Conservation (phyloP, 2,888 invertebrate genomes). For the Cetonia aurata region DNA sequence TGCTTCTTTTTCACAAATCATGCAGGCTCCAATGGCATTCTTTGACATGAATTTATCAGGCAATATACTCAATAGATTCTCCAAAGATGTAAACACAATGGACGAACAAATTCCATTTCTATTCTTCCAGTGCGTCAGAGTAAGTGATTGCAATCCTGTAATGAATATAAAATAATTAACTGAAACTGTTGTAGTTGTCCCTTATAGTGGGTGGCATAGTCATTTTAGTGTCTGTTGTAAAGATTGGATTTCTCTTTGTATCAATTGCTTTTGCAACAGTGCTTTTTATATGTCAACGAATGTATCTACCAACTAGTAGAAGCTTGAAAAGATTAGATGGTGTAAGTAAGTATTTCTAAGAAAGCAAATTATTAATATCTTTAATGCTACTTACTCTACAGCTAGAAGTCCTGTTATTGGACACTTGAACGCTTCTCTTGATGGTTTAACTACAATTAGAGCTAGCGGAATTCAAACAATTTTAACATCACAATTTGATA, state of each 20-base stretch:
- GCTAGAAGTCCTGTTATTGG: constrained; percentile 63
- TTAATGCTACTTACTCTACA: constrained; percentile 44
- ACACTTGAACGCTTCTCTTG: constrained; percentile 62
- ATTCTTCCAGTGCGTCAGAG: constrained; percentile 48
- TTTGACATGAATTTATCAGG: constrained; percentile 53
- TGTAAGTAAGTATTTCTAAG: constrained; percentile 51
- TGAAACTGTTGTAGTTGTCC: constrained; percentile 52
- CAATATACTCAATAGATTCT: constrained; percentile 55
- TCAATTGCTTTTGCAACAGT: constrained; percentile 73
- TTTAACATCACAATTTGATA: constrained; percentile 60
- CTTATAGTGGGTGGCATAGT: constrained; percentile 76
- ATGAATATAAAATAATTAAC: background rate
- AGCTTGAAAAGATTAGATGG: constrained; percentile 80
- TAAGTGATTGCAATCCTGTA: constrained; percentile 24
- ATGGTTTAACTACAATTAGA: constrained; percentile 62
- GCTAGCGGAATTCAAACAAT: constrained; percentile 59
- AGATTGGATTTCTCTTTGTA: constrained; percentile 76
- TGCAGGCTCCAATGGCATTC: constrained; percentile 53
- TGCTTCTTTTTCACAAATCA: constrained; percentile 50
- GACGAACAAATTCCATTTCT: constrained; percentile 53
- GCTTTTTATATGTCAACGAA: constrained; percentile 73
- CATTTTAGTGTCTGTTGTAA: constrained; percentile 78
- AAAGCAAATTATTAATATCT: background rate
- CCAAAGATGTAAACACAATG: constrained; percentile 54
- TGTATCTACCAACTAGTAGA: constrained; percentile 79